Conservation (phyloP, 2,888 invertebrate genomes). For the Stramonita haemastoma region DNA sequence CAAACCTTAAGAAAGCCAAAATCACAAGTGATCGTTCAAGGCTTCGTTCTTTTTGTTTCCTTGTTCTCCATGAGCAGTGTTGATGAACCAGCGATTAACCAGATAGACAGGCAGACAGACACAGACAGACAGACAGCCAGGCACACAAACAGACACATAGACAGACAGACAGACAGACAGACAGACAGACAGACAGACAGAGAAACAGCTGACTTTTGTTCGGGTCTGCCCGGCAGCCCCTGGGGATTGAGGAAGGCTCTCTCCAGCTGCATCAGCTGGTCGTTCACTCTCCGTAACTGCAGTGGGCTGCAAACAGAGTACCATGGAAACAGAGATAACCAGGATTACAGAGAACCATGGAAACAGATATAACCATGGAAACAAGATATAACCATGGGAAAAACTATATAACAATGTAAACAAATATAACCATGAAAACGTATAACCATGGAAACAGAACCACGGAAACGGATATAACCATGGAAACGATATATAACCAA, state of each 20-base stretch:
- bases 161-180: too few relatives aligned
- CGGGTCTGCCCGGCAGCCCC: conserved; percentile 57
- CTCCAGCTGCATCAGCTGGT: conserved; percentile 61
- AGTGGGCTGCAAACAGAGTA: conserved; percentile 35
- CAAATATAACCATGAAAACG: neutral
- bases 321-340: neutral
- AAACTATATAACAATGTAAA: too few relatives aligned
- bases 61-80: too few relatives aligned
- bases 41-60: too few relatives aligned
- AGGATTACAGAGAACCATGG: neutral
- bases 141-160: neutral
- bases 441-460: neutral
- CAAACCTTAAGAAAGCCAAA: too few relatives aligned
- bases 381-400: neutral
- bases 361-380: neutral
- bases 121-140: too few relatives aligned
- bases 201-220: conserved; percentile 44
- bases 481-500: neutral
- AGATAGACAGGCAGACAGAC: too few relatives aligned
- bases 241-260: conserved; percentile 61
- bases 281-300: conserved; percentile 57
- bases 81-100: too few relatives aligned
- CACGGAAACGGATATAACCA: neutral
- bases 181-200: too few relatives aligned
- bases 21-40: too few relatives aligned